Percentiles rank a stretch among this genome's conserved stretches.
Evolutionary conservation across 2,113 vertebrate genomes (phyloP).

Genomic region (Campylomormyrus numenius): DNA sequence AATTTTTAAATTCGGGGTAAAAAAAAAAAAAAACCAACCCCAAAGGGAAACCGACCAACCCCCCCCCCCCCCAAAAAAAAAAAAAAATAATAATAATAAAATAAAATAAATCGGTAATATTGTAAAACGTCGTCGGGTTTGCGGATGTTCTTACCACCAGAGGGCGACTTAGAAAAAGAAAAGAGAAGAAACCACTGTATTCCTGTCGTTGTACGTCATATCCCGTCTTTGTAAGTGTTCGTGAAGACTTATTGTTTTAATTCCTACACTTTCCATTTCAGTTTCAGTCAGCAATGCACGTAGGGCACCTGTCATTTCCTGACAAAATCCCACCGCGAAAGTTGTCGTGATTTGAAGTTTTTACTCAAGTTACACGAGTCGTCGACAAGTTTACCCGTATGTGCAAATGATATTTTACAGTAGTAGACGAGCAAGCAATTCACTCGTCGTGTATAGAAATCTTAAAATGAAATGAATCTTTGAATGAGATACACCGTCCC

Average conservation of each 20-base stretch:
- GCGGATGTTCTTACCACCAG: not conserved
- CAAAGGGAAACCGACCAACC: not conserved
- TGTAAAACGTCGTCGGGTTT: not conserved
- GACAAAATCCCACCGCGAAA: not conserved
- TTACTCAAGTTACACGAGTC: not conserved
- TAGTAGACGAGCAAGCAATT: not conserved
- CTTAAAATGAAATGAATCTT: not conserved
- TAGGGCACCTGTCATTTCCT: not conserved
- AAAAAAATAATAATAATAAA: no score
- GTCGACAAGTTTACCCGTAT: not conserved
- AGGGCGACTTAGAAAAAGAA: not conserved
- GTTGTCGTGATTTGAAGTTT: not conserved
- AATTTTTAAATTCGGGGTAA: no score
- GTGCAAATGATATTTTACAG: not conserved
- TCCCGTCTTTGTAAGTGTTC: not conserved
- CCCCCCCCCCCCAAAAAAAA: no score
- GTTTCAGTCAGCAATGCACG: not conserved
- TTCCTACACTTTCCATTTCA: not conserved
- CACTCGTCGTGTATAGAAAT: not conserved
- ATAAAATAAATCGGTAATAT: not conserved
- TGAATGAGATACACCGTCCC: not conserved
- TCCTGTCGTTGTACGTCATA: not conserved
- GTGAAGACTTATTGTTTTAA: not conserved
- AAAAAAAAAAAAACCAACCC: no score
- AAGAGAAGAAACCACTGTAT: not conserved